Base-by-base conservation (phyloP, 2,797 vertebrate genomes). In the Phoxinus dragarum region DNA sequence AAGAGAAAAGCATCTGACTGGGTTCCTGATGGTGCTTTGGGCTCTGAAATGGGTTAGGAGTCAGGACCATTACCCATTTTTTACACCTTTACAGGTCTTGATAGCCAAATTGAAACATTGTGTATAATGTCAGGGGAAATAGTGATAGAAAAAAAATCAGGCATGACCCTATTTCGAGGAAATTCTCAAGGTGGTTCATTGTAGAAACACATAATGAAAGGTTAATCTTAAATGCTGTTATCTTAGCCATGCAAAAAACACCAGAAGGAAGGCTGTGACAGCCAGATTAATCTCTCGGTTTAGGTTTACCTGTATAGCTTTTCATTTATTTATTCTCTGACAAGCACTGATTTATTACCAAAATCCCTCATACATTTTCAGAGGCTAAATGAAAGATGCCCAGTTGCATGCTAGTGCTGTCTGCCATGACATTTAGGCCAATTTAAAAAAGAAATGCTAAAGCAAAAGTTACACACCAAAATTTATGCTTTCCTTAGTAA, bases 201-300 rank as follows among this genome's bases (percentile, higher is more conserved):
- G 36, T 54, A 40, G 36, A 71, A 40, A 49, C 2, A 16, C 74
- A 78, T 21, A 76, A 77, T 21, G 7, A 56, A 77, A 84, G 27
- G 38, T 59, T 84, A 0, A 80, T 64, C 77, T 69, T 5, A 4
- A 66, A 34, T 66, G 49, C 64, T 71, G 9, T 75, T 84, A 81
- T 86, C 78, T 67, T 56, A 17, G 44, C 34, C 44, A 44, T 34
- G 66, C 5, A 5, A 71, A 74, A 61, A 4, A 10, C 42, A 85
- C 56, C 44, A 73, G 77, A 73, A 80, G 68, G 69, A 85, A 40
- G 19, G n/a, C 21, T 71, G 56, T 42, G 49, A 77, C 73, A 76
- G 66, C 27, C 3, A 23, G 42, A 78, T 59, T 84, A 71, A 84
- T 84, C 40, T 86, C 75, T 87, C 36, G 8, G 75, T 78, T 84